Conservation (phyloP, 2,888 invertebrate genomes). For the Drosophila monieri region DNA sequence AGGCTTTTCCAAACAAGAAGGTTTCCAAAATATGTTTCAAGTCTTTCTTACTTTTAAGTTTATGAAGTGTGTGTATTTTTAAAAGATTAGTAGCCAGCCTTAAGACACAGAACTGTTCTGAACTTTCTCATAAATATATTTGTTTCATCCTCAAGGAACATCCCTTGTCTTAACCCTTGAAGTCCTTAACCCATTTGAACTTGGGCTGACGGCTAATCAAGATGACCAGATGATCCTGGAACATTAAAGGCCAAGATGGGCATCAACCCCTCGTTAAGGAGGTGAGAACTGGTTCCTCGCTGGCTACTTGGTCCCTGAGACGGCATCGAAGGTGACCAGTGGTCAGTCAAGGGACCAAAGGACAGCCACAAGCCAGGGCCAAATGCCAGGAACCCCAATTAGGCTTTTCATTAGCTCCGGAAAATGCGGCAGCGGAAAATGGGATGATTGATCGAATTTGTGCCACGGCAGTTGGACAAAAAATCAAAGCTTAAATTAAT, state of each 20-base stretch:
- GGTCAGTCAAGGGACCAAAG: conserved; percentile 62
- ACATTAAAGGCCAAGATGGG: conserved; percentile 20
- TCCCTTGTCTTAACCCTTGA: conserved; percentile 30
- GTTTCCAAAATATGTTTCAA: no score
- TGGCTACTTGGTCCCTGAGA: conserved; percentile 39
- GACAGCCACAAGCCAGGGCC: conserved; percentile 46
- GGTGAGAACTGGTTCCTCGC: conserved; percentile 50
- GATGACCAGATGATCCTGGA: conserved; percentile 55
- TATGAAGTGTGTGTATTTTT: background rate
- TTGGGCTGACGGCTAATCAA: conserved; percentile 49
- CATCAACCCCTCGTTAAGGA: conserved; percentile 48
- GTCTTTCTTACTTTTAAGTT: background rate
- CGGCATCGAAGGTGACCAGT: conserved; percentile 45
- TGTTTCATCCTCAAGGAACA: background rate
- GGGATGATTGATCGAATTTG: conserved; percentile 65
- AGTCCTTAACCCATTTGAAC: conserved; percentile 63
- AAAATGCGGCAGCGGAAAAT: conserved; percentile 52
- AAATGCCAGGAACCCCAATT: conserved; percentile 75
- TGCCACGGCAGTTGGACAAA: conserved; percentile 6
- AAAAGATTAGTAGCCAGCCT: background rate
- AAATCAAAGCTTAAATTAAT: conserved; percentile 60
- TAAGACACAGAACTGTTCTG: no score
- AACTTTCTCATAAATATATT: background rate
- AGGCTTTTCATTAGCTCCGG: conserved; percentile 54
- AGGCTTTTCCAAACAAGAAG: background rate